Conservation (phyloP, 2,797 vertebrate genomes). For the Sebastes cheni region DNA sequence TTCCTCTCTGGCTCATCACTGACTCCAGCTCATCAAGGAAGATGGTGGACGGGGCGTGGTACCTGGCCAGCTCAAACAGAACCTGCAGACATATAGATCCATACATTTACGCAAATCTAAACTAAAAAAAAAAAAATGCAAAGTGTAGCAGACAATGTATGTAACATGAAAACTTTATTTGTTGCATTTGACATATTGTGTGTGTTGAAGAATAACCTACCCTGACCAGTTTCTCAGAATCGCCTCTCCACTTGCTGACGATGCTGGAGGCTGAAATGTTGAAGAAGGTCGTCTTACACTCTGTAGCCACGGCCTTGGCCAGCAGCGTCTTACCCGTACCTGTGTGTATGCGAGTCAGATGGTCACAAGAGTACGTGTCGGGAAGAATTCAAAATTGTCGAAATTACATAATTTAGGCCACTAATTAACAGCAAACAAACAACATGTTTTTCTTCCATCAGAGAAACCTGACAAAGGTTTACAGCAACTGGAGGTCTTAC, state of each 20-base stretch:
- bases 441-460: background rate
- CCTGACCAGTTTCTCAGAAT: constrained; percentile 96
- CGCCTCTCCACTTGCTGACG: constrained; percentile 98
- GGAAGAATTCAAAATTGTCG: background rate
- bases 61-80: constrained; percentile 94
- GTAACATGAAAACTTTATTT: background rate
- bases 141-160: background rate
- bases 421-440: background rate
- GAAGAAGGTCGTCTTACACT: constrained; percentile 96
- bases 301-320: constrained; percentile 96
- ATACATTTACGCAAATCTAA: background rate
- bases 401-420: background rate
- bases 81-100: constrained; percentile 76
- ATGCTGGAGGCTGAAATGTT: constrained; percentile 98
- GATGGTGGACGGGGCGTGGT: constrained; percentile 96
- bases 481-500: constrained; percentile 60
- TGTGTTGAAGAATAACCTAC: constrained; percentile 69
- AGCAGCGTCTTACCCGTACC: constrained; percentile 98
- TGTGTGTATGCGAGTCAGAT: constrained; percentile 45
- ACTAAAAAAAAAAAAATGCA: background rate
- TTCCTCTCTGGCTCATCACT: constrained; percentile 94
- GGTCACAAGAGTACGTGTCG: background rate
- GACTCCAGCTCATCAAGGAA: constrained; percentile 98
- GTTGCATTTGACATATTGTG: background rate
- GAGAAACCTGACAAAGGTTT: background rate